Base-by-base conservation (phyloP, 2,888 invertebrate species). In the Adelphocoris suturalis region DNA sequence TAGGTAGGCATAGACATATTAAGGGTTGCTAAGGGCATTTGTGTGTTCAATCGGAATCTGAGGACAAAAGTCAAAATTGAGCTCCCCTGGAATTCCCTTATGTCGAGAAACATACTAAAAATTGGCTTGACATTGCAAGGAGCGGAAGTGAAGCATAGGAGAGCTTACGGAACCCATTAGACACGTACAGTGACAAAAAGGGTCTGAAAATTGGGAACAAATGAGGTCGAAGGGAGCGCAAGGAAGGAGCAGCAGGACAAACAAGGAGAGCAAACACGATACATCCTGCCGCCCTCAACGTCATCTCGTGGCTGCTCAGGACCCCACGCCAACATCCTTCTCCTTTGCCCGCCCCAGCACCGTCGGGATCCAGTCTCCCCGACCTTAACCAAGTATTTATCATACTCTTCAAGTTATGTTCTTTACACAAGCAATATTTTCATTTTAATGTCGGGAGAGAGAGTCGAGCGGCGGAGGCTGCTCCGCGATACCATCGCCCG, bases 351-450 rank as follows among this genome's bases (percentile, higher is more conserved):
- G 19, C 23, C 13, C 68, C 37, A 37, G 37, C 19, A 68, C 68
- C 68, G 19, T 19, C 68, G 23, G 23, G 68, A 68, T 68, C 19
- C 68, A 23, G 68, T 68, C 23, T 23, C 16, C 68, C 68, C 68
- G 68, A 68, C 68, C 68, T 68, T 68, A 78, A 85, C 57, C 61
- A 61, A 85, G 85, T 85, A 85, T 85, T 85, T 85, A 85, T 85
- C 85, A 85, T 85, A 27, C 61, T 55, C 85, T 85, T 85, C 85
- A 37, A 85, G 85, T 85, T 85, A 85, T 85, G 85, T 85, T 85
- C 85, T 85, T 61, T 61, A 85, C 85, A 85, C 85, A 85, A 57
- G 85, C 85, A 55, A 85, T 85, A 85, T 85, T 85, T 85, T 85
- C 85, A 85, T 85, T 85, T 85, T 85, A 85, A 85, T 85, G 85